These are phyloP conservation scores for Drosophila greeni DNA, from an alignment of 2,888 invertebrate species.

Conservation along the genomic window DNA sequence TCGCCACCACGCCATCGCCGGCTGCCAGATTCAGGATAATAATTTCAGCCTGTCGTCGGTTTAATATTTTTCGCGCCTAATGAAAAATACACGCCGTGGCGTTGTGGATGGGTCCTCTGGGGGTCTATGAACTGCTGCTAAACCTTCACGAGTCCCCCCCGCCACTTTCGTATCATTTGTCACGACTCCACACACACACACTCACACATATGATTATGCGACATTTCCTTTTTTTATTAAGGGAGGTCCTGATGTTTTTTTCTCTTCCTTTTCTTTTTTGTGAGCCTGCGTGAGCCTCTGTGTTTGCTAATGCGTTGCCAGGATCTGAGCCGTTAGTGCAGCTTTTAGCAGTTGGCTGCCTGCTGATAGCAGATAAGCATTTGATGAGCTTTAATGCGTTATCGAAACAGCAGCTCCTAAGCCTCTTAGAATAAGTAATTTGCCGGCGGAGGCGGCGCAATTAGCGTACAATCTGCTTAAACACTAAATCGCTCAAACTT, in stretches of 20 bases:
- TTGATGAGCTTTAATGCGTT: slow-evolving; percentile 71
- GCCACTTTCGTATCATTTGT: slow-evolving; percentile 63
- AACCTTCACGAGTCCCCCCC: slow-evolving; percentile 22
- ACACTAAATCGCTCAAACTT: slow-evolving; percentile 23
- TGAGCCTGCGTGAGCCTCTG: slow-evolving; percentile 17
- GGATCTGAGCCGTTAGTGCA: slow-evolving; percentile 38
- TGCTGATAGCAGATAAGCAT: slow-evolving; percentile 71
- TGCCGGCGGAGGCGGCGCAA: slow-evolving; percentile 35
- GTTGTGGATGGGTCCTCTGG: slow-evolving; percentile 10
- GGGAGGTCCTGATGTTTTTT: slow-evolving; percentile 1
- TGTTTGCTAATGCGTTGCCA: slow-evolving; percentile 39
- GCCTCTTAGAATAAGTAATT: slow-evolving; percentile 56
- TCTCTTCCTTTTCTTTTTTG: slow-evolving; percentile 14
- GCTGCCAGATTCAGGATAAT: slow-evolving; percentile 47
- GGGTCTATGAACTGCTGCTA: slow-evolving; percentile 47
- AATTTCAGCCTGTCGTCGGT: slow-evolving; percentile 64
- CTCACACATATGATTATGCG: slow-evolving; percentile 57
- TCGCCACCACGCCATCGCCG: slow-evolving; percentile 40
- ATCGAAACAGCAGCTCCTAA: slow-evolving; percentile 50
- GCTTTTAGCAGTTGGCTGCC: slow-evolving; percentile 66
- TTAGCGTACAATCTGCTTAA: slow-evolving; percentile 55
- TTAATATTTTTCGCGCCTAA: slow-evolving; percentile 72
- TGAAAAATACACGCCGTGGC: slow-evolving; percentile 59
- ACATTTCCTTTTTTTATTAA: slow-evolving; percentile 37
- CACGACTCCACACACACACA: slow-evolving; percentile 41